Conservation (phyloP, 2,888 invertebrate species). For the Cheilosia vulpina region DNA sequence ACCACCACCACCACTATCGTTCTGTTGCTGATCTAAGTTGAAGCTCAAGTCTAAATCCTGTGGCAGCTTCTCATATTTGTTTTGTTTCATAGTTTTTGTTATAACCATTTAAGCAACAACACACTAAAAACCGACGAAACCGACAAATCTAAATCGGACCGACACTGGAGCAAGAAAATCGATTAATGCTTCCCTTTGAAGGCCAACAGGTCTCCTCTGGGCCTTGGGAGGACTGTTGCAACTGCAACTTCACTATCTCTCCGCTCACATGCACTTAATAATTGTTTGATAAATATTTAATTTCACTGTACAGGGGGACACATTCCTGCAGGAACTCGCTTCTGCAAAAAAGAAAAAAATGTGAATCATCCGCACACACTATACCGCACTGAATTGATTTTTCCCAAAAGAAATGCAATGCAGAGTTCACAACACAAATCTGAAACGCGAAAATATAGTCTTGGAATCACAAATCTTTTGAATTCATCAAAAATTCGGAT, state of each 20-base stretch:
- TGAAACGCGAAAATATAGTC: not conserved
- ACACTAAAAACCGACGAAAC: constrained; percentile 36
- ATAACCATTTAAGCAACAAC: constrained; percentile 67
- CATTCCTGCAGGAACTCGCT: constrained; percentile 29
- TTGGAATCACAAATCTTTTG: no score
- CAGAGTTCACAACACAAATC: not conserved
- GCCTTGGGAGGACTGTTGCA: constrained; percentile 34
- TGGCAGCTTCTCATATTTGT: constrained; percentile 83
- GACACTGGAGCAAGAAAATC: constrained; percentile 43
- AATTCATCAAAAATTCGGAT: not conserved
- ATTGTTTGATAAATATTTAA: constrained; percentile 38
- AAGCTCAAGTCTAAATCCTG: constrained; percentile 83
- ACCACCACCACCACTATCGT: constrained; percentile 77
- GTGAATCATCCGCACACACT: constrained; percentile 61
- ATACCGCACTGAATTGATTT: constrained; percentile 66
- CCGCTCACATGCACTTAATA: constrained; percentile 38
- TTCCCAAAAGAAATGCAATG: constrained; percentile 52
- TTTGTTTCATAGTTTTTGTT: constrained; percentile 81
- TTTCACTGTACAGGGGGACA: not conserved
- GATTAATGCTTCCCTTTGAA: constrained; percentile 52
- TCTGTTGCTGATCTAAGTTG: constrained; percentile 68
- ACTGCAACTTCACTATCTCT: constrained; percentile 32
- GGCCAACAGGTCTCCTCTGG: constrained; percentile 71
- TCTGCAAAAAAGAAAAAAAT: constrained; percentile 10
- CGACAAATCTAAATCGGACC: constrained; percentile 3